A percentile compares a stretch with the other conserved stretches of the same genome.
phyloP scores from a whole-genome alignment of 2,888 invertebrate species.

The Phymatocera aterrima region DNA sequence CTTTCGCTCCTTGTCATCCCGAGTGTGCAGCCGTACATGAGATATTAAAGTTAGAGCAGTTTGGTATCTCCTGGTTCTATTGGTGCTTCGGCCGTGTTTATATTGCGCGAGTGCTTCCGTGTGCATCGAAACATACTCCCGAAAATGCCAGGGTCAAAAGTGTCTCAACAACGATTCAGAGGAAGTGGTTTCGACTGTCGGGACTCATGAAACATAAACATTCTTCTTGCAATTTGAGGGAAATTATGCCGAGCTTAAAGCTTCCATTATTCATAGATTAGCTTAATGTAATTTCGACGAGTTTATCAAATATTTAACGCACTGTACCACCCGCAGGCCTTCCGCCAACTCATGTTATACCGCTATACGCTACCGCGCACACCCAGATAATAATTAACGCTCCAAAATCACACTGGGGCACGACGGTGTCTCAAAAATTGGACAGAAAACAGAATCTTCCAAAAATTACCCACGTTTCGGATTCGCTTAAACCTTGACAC shows the following conservation, averaged over 20 bases:
- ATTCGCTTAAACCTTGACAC: too few relatives aligned
- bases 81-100: constrained; percentile 14
- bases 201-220: too few relatives aligned
- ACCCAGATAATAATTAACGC: too few relatives aligned
- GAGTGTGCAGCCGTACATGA: constrained; percentile 20
- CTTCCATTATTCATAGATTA: neutral
- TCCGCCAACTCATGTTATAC: too few relatives aligned
- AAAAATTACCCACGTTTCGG: too few relatives aligned
- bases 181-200: neutral
- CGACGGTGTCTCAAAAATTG: too few relatives aligned
- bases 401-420: too few relatives aligned
- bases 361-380: too few relatives aligned
- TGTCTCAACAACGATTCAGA: neutral
- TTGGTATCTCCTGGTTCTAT: neutral
- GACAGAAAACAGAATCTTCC: too few relatives aligned
- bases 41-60: constrained; percentile 35
- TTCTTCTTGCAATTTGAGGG: neutral
- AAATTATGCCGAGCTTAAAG: neutral
- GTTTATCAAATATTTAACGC: neutral
- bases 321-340: neutral
- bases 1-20: constrained; percentile 46
- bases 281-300: neutral
- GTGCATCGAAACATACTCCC: neutral
- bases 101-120: neutral
- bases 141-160: neutral